phyloP scores from a whole-genome alignment of 2,797 vertebrate genomes.

The Falco peregrinus region DNA sequence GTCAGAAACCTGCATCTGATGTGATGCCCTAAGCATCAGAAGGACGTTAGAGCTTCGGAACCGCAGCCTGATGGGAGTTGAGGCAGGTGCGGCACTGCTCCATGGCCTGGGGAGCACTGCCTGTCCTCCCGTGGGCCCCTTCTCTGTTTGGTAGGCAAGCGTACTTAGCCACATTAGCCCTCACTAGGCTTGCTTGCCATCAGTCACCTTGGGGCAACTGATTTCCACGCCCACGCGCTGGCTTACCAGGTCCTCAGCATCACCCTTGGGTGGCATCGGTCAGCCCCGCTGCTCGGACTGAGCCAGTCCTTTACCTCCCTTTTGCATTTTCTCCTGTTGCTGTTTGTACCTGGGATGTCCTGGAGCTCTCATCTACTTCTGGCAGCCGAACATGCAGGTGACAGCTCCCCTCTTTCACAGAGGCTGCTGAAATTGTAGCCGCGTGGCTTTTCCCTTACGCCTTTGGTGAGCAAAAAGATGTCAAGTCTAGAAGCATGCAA shows the following conservation, averaged over 20 bases:
- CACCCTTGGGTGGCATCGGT: not conserved
- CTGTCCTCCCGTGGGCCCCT: fast-evolving
- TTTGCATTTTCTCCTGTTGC: fast-evolving
- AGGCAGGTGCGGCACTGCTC: not conserved
- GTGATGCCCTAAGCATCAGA: not conserved
- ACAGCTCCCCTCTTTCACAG: not conserved
- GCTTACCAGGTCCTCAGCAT: not conserved
- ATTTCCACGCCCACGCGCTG: fast-evolving
- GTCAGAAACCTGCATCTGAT: fast-evolving
- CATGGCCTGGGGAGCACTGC: not conserved
- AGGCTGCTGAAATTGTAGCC: not conserved
- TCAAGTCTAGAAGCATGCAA: not conserved
- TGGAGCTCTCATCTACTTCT: not conserved
- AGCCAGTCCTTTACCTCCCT: not conserved
- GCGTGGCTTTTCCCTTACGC: not conserved
- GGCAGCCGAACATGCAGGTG: not conserved
- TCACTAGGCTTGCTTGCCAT: not conserved
- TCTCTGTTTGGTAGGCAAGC: not conserved
- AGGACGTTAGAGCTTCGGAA: not conserved
- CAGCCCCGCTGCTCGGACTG: not conserved
- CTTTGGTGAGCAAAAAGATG: not conserved
- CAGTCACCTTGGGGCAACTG: fast-evolving
- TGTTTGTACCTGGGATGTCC: not conserved
- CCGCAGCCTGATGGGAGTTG: not conserved
- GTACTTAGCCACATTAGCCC: not conserved